A percentile compares a stretch with the other conserved stretches of the same genome.
phyloP scores from a whole-genome alignment of 2,797 vertebrate genomes.

The Neoniphon sammara region DNA sequence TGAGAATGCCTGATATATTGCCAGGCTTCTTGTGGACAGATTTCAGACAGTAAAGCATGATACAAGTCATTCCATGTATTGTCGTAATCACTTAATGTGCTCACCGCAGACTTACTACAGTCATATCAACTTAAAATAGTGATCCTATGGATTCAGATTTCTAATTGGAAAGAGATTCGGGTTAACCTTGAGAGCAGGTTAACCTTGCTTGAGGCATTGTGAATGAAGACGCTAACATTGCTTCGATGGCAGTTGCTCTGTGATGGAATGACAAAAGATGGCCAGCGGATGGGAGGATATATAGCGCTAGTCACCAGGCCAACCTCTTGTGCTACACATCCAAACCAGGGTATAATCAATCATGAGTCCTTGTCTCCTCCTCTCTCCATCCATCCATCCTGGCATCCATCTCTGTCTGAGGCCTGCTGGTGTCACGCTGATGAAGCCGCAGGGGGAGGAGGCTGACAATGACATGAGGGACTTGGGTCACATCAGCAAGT shows the following conservation, averaged over 20 bases:
- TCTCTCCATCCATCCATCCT: slow-evolving; percentile 52
- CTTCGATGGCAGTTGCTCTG: not conserved
- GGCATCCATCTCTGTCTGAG: slow-evolving; percentile 69
- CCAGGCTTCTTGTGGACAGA: slow-evolving; percentile 12
- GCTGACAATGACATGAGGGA: slow-evolving; percentile 58
- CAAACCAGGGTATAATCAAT: slow-evolving; percentile 64
- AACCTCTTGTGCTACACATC: slow-evolving; percentile 32
- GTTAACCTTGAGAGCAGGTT: not conserved
- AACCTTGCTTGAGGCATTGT: slow-evolving; percentile 1
- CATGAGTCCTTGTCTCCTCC: slow-evolving; percentile 51
- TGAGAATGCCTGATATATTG: slow-evolving; percentile 10
- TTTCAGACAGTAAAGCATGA: slow-evolving; percentile 4
- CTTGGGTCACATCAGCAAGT: slow-evolving; percentile 49
- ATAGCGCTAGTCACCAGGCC: slow-evolving; percentile 14
- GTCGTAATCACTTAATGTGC: not conserved
- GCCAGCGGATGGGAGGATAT: slow-evolving; percentile 17
- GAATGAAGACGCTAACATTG: slow-evolving; percentile 8
- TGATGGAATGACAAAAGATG: slow-evolving; percentile 51
- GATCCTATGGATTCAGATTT: slow-evolving; percentile 1
- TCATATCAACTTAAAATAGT: not conserved
- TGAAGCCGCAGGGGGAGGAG: slow-evolving; percentile 40
- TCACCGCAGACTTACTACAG: not conserved
- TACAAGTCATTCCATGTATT: slow-evolving; percentile 6
- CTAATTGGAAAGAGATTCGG: not conserved
- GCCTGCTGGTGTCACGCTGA: slow-evolving; percentile 49